Base-by-base conservation (phyloP, 2,888 invertebrate species). In the Xestia rhomboidea region DNA sequence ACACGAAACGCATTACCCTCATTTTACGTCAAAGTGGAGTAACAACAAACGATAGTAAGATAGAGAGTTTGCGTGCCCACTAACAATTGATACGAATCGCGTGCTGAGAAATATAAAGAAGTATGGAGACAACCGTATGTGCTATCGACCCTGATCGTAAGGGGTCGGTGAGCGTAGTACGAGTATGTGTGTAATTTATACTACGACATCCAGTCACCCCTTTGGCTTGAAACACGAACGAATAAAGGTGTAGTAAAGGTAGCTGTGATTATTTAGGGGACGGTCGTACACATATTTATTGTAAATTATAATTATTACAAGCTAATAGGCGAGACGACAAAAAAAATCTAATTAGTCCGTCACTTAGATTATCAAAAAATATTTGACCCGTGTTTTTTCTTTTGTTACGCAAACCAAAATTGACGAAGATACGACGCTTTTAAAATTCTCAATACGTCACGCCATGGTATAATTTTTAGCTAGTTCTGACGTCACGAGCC, bases 1-100 rank as follows among this genome's bases (percentile, higher is more conserved):
- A 70, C 68, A 86, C 73, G 73, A 69, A 76, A 70, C 68, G 69
- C 76, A 83, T 87, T 87, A 88, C 87, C 88, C 87, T 83, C 88
- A 70, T 87, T 87, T 78, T 74, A 79, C 66, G 57, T 69, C 77
- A 71, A 82, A 81, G 75, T 88, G 75, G 84, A 74, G 77, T 86
- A 82, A 80, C 80, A 80, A 84, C 73, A 79, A 79, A 80, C 71
- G 66, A 83, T 86, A 79, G 83, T 73, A 79, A 83, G 83, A 82
- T 69, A 78, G 81, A 81, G 81, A 81, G 86, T 86, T 82, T 8
- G 83, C 84, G 84, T 84, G 84, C 38, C 69, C 41, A 15, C 63
- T 63, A 64, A 27, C 76, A 73, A 77, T 84, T 83, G 79, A 74
- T 76, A 84, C n/a, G 30, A 15, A 62, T 84, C 79, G 84, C 84